phyloP scores from a whole-genome alignment of 2,113 vertebrate species.

The Otocyon megalotis region DNA sequence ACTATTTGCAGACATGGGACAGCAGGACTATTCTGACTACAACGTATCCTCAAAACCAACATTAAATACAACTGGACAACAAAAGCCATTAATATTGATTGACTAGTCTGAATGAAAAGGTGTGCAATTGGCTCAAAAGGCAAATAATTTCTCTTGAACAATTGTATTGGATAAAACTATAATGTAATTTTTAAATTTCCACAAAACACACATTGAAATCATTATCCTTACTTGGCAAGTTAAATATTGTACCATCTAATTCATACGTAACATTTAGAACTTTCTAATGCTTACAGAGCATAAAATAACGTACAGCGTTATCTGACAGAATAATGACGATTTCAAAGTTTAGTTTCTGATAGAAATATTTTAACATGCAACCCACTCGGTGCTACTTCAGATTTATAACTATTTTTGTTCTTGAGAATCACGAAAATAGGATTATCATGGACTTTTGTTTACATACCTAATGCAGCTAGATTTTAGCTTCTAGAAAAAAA shows the following conservation, averaged over 20 bases:
- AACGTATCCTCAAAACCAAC: slow-evolving; percentile 35
- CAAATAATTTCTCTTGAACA: not conserved
- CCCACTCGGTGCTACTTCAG: not conserved
- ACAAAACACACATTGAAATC: not conserved
- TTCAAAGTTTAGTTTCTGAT: slow-evolving; percentile 34
- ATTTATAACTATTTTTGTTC: slow-evolving; percentile 3
- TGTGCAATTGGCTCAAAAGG: not conserved
- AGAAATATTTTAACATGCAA: not conserved
- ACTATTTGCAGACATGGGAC: not conserved
- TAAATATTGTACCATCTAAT: not conserved
- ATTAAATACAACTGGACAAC: not conserved
- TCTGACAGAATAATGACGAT: not conserved
- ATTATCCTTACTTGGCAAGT: not conserved
- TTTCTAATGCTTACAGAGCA: not conserved
- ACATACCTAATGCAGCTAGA: slow-evolving; percentile 50
- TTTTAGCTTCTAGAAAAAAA: slow-evolving; percentile 71
- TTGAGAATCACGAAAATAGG: slow-evolving; percentile 11
- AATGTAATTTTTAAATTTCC: not conserved
- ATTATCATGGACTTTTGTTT: slow-evolving; percentile 10
- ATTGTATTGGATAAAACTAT: not conserved
- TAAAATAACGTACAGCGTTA: not conserved
- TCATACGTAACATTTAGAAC: not conserved
- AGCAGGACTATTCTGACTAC: not conserved
- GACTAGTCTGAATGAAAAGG: not conserved
- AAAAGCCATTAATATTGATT: not conserved